A percentile compares a stretch with the other conserved stretches of the same genome.
Evolutionary conservation across 1,140 invertebrate species (phyloP).

Genomic region (Drosophila gunungcola): DNA sequence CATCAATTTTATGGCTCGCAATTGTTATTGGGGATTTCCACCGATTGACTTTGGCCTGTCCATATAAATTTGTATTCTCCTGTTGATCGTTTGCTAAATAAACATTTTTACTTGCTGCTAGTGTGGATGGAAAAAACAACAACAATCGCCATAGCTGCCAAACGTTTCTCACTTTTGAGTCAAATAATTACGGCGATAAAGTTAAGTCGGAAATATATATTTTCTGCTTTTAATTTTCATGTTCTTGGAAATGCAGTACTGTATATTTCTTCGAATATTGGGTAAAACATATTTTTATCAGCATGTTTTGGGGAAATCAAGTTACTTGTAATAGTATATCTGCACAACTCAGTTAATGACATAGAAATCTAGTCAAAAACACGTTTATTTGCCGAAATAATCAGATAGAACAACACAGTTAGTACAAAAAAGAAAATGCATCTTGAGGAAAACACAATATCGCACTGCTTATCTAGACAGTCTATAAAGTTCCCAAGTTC

Average conservation of each 20-base stretch:
- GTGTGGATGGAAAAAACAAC: constrained; percentile 28
- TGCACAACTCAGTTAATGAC: not conserved
- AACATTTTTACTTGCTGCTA: constrained; percentile 65
- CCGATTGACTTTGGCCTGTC: constrained; percentile 78
- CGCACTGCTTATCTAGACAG: not conserved
- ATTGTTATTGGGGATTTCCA: constrained; percentile 71
- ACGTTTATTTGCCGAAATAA: not conserved
- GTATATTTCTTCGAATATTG: constrained; percentile 16
- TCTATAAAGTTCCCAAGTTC: constrained; percentile 4
- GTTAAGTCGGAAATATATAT: constrained; percentile 44
- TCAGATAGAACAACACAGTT: too few species aligned
- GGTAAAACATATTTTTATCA: constrained; percentile 16
- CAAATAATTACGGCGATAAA: constrained; percentile 48
- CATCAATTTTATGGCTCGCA: constrained; percentile 77
- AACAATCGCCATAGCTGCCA: constrained; percentile 19
- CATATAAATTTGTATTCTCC: constrained; percentile 76
- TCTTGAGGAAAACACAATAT: not conserved
- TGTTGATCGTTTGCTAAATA: constrained; percentile 81
- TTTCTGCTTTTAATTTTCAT: constrained; percentile 18
- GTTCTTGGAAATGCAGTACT: constrained; percentile 44
- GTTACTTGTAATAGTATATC: constrained; percentile 2
- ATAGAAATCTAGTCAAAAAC: not conserved
- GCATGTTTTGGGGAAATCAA: constrained; percentile 4
- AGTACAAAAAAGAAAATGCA: not conserved
- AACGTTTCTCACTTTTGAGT: constrained; percentile 50